Evolutionary conservation across 2,888 invertebrate species (phyloP).

Genomic region (Willowsia nigromaculata): DNA sequence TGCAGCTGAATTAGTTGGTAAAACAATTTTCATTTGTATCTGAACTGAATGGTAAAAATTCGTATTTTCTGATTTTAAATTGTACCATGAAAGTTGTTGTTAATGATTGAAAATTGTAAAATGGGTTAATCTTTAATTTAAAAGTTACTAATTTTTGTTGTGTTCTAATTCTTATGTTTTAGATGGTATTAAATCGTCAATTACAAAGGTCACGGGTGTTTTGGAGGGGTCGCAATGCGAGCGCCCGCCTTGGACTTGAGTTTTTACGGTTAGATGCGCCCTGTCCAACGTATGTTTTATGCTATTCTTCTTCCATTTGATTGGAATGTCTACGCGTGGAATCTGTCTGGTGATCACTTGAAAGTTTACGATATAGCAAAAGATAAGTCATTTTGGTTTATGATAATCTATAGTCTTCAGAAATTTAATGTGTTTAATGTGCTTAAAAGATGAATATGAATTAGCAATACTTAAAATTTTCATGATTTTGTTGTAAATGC

Average conservation of each 20-base stretch:
- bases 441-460: not conserved
- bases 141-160: too few species aligned
- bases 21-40: too few species aligned
- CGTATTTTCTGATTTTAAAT: too few species aligned
- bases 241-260: not conserved
- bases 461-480: not conserved
- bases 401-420: not conserved
- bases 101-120: too few species aligned
- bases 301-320: not conserved
- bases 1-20: too few species aligned
- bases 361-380: not conserved
- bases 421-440: not conserved
- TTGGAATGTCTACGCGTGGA: not conserved
- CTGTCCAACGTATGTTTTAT: not conserved
- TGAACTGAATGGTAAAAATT: too few species aligned
- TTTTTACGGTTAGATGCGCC: not conserved
- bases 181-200: too few species aligned
- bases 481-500: not conserved
- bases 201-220: too few species aligned
- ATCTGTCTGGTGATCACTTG: not conserved
- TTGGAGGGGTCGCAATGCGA: not conserved
- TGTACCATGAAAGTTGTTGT: too few species aligned
- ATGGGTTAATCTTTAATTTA: too few species aligned
- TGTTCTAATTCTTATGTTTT: too few species aligned
- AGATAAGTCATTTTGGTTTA: slow-evolving; percentile 19